phyloP scores from a whole-genome alignment of 2,888 invertebrate species.

The Sinotaia quadrata region DNA sequence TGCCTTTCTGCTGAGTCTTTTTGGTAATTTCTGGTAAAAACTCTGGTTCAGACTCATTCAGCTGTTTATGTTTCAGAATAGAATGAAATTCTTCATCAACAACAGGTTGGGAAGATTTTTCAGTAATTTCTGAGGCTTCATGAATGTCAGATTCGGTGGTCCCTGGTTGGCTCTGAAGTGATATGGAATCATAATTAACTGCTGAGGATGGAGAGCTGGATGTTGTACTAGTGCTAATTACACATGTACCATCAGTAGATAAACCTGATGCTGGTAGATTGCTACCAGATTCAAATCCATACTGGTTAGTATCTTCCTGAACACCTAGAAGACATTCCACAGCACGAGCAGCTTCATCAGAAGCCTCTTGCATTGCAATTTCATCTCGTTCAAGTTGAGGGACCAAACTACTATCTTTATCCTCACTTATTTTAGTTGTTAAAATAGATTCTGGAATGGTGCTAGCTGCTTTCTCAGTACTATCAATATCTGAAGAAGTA shows the following conservation, averaged over 20 bases:
- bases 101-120: conserved; percentile 16
- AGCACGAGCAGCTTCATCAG: conserved; percentile 45
- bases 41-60: neutral
- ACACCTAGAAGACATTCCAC: conserved; percentile 41
- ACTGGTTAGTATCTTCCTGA: conserved; percentile 26
- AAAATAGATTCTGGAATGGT: conserved; percentile 2
- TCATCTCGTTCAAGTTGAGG: conserved; percentile 36
- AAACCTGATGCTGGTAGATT: conserved; percentile 1
- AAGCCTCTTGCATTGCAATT: conserved; percentile 39
- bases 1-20: conserved; percentile 15
- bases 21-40: conserved; percentile 7
- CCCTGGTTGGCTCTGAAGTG: conserved; percentile 17
- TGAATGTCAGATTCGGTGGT: conserved; percentile 12
- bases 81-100: conserved; percentile 21
- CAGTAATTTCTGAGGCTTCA: conserved; percentile 20
- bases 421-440: conserved; percentile 24
- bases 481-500: neutral
- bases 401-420: conserved; percentile 34
- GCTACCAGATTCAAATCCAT: neutral
- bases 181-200: conserved; percentile 7
- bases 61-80: conserved; percentile 11
- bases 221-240: conserved; percentile 29
- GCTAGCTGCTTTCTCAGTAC: conserved; percentile 2
- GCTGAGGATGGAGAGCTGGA: conserved; percentile 34
- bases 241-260: conserved; percentile 26